phyloP scores from a whole-genome alignment of 1,140 invertebrate genomes.

The Listronotus oregonensis region DNA sequence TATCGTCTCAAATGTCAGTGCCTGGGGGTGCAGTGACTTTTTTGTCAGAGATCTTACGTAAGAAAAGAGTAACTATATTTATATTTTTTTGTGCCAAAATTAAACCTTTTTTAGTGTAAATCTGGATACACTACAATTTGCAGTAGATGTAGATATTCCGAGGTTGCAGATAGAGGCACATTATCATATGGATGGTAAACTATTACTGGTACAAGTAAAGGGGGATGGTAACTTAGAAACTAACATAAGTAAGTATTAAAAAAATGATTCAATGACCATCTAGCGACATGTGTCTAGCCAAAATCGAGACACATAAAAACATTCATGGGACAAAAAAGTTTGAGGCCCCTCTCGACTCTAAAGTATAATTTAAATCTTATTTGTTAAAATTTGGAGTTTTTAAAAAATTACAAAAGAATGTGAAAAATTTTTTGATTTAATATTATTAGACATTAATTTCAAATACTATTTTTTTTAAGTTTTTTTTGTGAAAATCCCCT shows the following conservation, averaged over 20 bases:
- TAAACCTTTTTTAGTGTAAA: constrained; percentile 56
- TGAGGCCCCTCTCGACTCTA: no score
- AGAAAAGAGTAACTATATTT: constrained; percentile 44
- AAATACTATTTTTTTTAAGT: no score
- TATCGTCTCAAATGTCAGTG: constrained; percentile 60
- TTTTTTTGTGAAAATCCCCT: no score
- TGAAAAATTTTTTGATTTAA: no score
- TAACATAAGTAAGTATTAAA: constrained; percentile 67
- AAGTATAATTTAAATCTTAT: no score
- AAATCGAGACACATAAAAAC: no score
- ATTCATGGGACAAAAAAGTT: no score
- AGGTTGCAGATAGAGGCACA: constrained; percentile 62
- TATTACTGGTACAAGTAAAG: constrained; percentile 65
- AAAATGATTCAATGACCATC: no score
- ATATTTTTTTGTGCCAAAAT: neutral
- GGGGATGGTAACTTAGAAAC: constrained; percentile 66
- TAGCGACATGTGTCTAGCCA: no score
- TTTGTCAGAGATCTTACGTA: constrained; percentile 62
- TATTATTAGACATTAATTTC: no score
- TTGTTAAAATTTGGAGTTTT: no score
- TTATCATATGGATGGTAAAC: constrained; percentile 66
- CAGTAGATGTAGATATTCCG: constrained; percentile 62
- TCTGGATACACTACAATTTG: constrained; percentile 56
- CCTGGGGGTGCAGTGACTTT: constrained; percentile 66
- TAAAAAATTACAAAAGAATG: no score